Base-by-base conservation (phyloP, 2,113 vertebrate genomes). In the Copsychus sechellarum region DNA sequence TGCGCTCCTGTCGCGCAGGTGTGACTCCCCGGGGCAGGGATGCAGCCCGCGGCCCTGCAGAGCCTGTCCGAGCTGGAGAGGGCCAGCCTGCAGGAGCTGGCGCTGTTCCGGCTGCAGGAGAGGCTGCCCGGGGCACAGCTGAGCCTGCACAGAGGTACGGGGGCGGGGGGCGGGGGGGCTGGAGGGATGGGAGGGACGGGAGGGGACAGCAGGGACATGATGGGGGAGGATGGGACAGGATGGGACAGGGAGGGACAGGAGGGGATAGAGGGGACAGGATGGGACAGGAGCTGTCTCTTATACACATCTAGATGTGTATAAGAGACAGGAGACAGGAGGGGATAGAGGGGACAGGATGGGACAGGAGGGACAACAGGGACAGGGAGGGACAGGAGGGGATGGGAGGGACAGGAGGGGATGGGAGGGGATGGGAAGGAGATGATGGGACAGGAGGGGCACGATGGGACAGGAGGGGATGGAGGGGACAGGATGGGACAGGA, bases 31-130 rank as follows among this genome's bases (percentile, higher is more conserved):
- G 48, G 34, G 47, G 38, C 56, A 9, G 74, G 17, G n/a, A 95
- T 97, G 96, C 87, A 94, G 79, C 90, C 94, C 0, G 16, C 60
- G 92, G 40, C 90, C n/a, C 88, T 97, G 90, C 94, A 96, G 38
- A 95, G 73, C 93, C 92, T 97, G 5, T 97, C 95, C 0, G 96
- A 97, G 90, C 23, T 97, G 90, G 96, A 97, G 25, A 80, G 96
- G 36, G 96, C 79, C 87, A 67, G 56, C 2, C 92, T 97, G 74
- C 94, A 78, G 20, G 95, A 96, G 64, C 56, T 97, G 3, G 82
- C 94, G 0, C 90, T 97, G 64, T 90, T 51, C 87, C 64, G 48
- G 34, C 92, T 97, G 79, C 95, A 78, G 86, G 76, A 94, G 73
- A 93, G 54, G 87, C 90, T 85, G 85, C 94, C 81, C 0, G 5